These are phyloP conservation scores for Hylaeus volcanicus DNA, from an alignment of 1,140 invertebrate genomes.

Conservation along the genomic window DNA sequence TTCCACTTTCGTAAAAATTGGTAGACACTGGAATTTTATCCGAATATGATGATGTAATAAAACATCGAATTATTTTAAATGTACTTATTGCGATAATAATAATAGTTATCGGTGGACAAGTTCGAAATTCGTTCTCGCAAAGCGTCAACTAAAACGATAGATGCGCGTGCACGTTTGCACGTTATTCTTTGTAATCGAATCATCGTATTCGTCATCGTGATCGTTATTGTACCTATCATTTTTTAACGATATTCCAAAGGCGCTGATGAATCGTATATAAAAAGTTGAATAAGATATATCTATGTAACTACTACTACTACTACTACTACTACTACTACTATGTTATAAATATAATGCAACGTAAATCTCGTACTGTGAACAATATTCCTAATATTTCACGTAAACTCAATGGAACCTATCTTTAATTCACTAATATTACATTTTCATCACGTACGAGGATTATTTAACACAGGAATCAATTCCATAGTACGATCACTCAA, in stretches of 20 bases:
- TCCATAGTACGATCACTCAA: neutral
- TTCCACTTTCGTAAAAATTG: slow-evolving; percentile 16
- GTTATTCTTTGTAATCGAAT: slow-evolving; percentile 25
- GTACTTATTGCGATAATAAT: slow-evolving; percentile 18
- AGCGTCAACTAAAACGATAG: slow-evolving; percentile 24
- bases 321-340: slow-evolving; percentile 17
- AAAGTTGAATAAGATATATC: slow-evolving; percentile 51
- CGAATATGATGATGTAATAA: neutral
- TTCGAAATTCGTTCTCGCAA: slow-evolving; percentile 9
- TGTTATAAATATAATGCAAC: slow-evolving; percentile 35
- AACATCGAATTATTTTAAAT: slow-evolving; percentile 8
- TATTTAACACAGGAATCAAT: slow-evolving; percentile 32
- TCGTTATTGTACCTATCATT: neutral
- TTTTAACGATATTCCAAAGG: slow-evolving; percentile 18
- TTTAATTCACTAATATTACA: slow-evolving; percentile 30
- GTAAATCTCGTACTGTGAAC: slow-evolving; percentile 47
- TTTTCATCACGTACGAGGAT: slow-evolving; percentile 19
- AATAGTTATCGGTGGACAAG: neutral
- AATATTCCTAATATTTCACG: slow-evolving; percentile 23
- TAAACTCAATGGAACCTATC: slow-evolving; percentile 15
- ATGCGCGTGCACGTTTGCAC: slow-evolving; percentile 2
- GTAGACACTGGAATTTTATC: neutral
- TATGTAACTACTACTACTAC: slow-evolving; percentile 38
- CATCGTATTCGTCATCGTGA: neutral
- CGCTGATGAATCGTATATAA: slow-evolving; percentile 48